Percentiles rank a stretch among this genome's conserved stretches.
These are phyloP conservation scores for Chiloscyllium punctatum DNA, from an alignment of 2,797 vertebrate species.

Conservation along the genomic window DNA sequence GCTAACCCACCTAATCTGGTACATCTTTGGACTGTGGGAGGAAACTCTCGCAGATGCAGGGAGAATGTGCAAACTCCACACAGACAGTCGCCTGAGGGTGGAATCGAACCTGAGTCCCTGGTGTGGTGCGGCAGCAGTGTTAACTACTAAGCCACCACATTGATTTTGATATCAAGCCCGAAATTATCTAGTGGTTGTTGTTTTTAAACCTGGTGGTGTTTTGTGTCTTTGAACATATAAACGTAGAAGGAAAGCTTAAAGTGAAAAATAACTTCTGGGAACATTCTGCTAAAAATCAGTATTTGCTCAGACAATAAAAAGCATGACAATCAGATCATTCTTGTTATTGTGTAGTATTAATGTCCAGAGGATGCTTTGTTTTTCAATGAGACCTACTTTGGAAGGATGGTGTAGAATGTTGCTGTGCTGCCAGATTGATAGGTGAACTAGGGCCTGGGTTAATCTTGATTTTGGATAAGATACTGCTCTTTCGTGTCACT, in stretches of 20 bases:
- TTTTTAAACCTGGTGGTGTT: neutral
- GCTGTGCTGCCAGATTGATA: neutral
- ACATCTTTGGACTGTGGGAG: too few relatives aligned
- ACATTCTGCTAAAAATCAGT: neutral
- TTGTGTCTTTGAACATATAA: neutral
- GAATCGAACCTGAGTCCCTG: too few relatives aligned
- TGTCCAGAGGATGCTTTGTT: neutral
- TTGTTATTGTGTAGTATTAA: neutral
- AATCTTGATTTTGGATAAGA: slow-evolving; percentile 23
- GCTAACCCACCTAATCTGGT: too few relatives aligned
- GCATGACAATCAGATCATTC: neutral
- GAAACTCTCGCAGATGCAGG: too few relatives aligned
- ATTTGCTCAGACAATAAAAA: neutral
- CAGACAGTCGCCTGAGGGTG: too few relatives aligned
- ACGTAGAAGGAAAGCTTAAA: neutral
- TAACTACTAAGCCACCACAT: too few relatives aligned
- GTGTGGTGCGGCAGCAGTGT: too few relatives aligned
- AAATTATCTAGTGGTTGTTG: neutral
- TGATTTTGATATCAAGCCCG: too few relatives aligned
- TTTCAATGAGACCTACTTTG: neutral
- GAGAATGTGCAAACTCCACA: too few relatives aligned
- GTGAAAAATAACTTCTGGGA: neutral
- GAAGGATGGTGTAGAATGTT: neutral
- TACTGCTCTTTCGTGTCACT: slow-evolving; percentile 46
- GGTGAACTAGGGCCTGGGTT: neutral